Evolutionary conservation across 2,888 invertebrate genomes (phyloP), one percentile per base, ranked within the genome.

Genomic region (Megaustenia siamemsis): DNA sequence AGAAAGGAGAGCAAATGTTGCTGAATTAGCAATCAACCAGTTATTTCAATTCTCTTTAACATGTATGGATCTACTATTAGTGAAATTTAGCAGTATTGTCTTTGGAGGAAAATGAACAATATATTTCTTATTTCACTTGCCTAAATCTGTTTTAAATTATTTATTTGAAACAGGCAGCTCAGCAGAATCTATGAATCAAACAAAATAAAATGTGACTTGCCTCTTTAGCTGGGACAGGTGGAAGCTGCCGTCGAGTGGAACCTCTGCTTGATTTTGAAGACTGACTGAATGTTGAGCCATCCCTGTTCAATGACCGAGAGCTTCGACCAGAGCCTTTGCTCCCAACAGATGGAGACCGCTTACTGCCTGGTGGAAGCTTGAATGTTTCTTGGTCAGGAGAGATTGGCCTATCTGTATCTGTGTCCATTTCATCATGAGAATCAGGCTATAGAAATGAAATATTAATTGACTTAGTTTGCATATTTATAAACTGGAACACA

Each of bases 381-480:
- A 84, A 81, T 24, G 87, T 21, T 28, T 90, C 90, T 24, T 84
- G 78, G 28, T 56, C 71, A 12, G 80, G 83, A 18, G 88, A 87
- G 0, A 75, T 71, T 12, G 86, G 84, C 24, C 85, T 69, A 53
- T 92, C 92, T 2, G 90, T 86, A 82, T 92, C 92, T 28, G 91
- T 90, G 28, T 92, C 92, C 78, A 90, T 86, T 79, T 93, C 92
- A 80, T 93, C 92, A 56, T 92, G 91, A 8, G 91, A 91, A 49
- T 92, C 92, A 15, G 86, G 86, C 75, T 91, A 90, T 90, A 90
- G 79, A 49, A 68, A 73, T 0, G n/a, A 66, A 63, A 78, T 28
- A 38, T 35, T 24, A n/a, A 49, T 76, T 3, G 43, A 56, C 4
- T 32, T 3, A 43, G 38, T 21, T 45, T 28, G 6, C n/a, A 45